phyloP scores from a whole-genome alignment of 1,140 invertebrate genomes.

The Epicauta chinensis region DNA sequence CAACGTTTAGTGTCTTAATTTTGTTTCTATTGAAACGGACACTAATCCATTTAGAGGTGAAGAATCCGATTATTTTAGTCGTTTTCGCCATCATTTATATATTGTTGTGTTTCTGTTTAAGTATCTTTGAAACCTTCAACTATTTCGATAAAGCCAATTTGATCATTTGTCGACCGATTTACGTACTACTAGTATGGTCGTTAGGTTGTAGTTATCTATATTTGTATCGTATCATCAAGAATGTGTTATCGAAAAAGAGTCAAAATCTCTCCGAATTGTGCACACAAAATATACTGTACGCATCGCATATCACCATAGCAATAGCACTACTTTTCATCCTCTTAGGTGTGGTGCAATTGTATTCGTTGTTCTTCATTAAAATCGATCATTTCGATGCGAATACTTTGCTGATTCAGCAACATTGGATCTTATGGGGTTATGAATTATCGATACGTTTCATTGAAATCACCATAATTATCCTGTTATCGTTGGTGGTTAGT shows the following conservation, averaged over 20 bases:
- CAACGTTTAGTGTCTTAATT: constrained; percentile 78
- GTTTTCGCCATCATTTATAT: constrained; percentile 68
- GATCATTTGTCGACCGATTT: constrained; percentile 69
- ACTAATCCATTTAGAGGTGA: constrained; percentile 59
- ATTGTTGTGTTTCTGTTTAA: constrained; percentile 67
- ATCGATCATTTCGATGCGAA: constrained; percentile 45
- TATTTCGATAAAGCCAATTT: constrained; percentile 40
- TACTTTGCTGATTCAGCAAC: constrained; percentile 40
- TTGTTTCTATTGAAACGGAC: constrained; percentile 72
- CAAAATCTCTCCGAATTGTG: constrained; percentile 58
- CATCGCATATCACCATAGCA: constrained; percentile 79
- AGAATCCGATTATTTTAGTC: constrained; percentile 66
- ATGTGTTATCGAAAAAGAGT: constrained; percentile 58
- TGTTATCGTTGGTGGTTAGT: constrained; percentile 77
- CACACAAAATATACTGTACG: constrained; percentile 63
- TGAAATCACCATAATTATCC: constrained; percentile 74
- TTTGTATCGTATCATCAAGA: constrained; percentile 65
- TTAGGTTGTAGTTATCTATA: constrained; percentile 79
- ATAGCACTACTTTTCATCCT: constrained; percentile 76
- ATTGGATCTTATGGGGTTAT: constrained; percentile 86
- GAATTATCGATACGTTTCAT: constrained; percentile 76
- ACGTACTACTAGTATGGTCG: constrained; percentile 69
- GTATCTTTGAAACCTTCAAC: constrained; percentile 61
- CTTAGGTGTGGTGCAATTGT: constrained; percentile 74
- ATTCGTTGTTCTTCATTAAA: constrained; percentile 69